A percentile compares a stretch with the other conserved stretches of the same genome.
Conservation (phyloP, 1,140 invertebrate species). For the Riptortus pedestris region DNA sequence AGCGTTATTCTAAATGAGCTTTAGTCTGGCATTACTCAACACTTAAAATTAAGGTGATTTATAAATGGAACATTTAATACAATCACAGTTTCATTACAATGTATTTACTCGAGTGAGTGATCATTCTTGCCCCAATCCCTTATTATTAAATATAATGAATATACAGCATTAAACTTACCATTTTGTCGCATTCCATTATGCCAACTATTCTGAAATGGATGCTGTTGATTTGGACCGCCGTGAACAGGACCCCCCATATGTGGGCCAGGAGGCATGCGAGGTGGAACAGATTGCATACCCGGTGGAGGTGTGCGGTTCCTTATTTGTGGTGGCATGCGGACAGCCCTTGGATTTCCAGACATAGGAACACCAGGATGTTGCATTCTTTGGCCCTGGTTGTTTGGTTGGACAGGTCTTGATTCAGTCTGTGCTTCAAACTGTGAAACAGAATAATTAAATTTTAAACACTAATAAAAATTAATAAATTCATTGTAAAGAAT, state of each 20-base stretch:
- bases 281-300: conserved; percentile 47
- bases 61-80: too few species aligned
- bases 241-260: conserved; percentile 30
- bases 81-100: too few species aligned
- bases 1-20: too few species aligned
- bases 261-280: conserved; percentile 34
- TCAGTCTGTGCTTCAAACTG: conserved; percentile 86
- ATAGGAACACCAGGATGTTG: conserved; percentile 25
- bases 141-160: background rate
- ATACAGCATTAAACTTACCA: conserved; percentile 24
- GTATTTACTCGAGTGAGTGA: too few species aligned
- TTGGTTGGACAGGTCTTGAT: conserved; percentile 57
- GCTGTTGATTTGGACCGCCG: conserved; percentile 35
- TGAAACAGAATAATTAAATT: conserved; percentile 29
- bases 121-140: background rate
- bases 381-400: conserved; percentile 29
- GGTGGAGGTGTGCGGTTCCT: conserved; percentile 40
- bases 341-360: conserved; percentile 26
- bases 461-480: background rate
- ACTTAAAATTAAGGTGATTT: too few species aligned
- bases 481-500: background rate
- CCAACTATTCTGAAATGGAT: conserved; percentile 40
- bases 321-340: conserved; percentile 38
- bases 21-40: too few species aligned
- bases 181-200: conserved; percentile 40